Percentiles rank a stretch among this genome's conserved stretches.
Evolutionary conservation across 2,888 invertebrate species (phyloP).

Genomic region (Drosophila testacea): DNA sequence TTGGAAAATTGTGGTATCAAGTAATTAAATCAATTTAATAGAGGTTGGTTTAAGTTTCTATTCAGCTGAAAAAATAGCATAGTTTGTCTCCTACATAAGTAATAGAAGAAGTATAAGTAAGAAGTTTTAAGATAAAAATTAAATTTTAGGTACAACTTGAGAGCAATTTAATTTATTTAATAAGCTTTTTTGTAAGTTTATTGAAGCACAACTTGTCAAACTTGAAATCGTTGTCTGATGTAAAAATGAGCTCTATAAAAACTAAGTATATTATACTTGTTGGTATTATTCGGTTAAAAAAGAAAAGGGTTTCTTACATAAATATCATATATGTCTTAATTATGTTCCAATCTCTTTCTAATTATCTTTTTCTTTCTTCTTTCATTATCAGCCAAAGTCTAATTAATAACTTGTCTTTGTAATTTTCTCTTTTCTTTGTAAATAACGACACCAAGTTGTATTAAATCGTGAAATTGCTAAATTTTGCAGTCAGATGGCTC

Average conservation of each 20-base stretch:
- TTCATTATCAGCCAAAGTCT: conserved; percentile 4
- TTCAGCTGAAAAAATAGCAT: too few relatives aligned
- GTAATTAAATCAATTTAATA: neutral
- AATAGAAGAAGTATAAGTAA: neutral
- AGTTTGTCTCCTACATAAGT: too few relatives aligned
- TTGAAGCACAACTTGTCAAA: too few relatives aligned
- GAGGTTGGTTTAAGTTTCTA: neutral
- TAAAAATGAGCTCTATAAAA: too few relatives aligned
- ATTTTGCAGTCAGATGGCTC: conserved; percentile 3
- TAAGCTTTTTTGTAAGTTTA: too few relatives aligned
- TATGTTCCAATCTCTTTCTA: neutral
- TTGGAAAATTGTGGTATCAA: neutral
- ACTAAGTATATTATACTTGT: too few relatives aligned
- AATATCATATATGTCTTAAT: neutral
- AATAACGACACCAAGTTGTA: conserved; percentile 24
- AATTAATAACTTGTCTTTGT: conserved; percentile 38
- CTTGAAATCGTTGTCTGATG: too few relatives aligned
- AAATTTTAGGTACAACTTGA: too few relatives aligned
- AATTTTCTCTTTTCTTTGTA: conserved; percentile 23
- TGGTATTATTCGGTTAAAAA: too few relatives aligned
- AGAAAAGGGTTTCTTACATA: too few relatives aligned
- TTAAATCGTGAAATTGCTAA: conserved; percentile 7
- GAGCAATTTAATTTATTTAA: too few relatives aligned
- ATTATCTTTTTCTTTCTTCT: neutral
- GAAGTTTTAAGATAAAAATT: neutral